Conservation (phyloP, 2,797 vertebrate genomes). For the Perdix hodgsoniae region DNA sequence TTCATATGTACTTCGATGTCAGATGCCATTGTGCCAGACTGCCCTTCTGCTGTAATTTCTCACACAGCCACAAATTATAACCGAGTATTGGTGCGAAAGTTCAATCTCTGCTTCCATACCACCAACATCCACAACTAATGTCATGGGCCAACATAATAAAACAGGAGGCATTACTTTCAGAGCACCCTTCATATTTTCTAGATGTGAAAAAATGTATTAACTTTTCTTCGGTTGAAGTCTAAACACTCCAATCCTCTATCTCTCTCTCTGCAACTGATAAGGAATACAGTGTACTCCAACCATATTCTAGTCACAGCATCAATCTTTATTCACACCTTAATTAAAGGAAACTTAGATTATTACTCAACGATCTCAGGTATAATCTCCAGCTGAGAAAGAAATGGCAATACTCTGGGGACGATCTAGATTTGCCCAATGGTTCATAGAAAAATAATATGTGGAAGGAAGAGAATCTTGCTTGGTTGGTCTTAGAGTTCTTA, state of each 20-base stretch:
- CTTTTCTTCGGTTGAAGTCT: slow-evolving; percentile 19
- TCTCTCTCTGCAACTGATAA: slow-evolving; percentile 54
- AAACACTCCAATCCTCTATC: slow-evolving; percentile 21
- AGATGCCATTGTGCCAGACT: not conserved
- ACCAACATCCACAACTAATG: not conserved
- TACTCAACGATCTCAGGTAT: slow-evolving; percentile 36
- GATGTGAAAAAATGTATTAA: not conserved
- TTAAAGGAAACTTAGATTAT: slow-evolving; percentile 63
- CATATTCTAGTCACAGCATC: slow-evolving; percentile 38
- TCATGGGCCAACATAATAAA: not conserved
- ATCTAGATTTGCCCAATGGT: slow-evolving; percentile 43
- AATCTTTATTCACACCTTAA: slow-evolving; percentile 44
- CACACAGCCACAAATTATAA: not conserved
- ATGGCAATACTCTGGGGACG: slow-evolving; percentile 43
- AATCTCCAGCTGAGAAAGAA: slow-evolving; percentile 62
- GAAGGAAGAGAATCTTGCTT: slow-evolving; percentile 19
- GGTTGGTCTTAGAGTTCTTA: not conserved
- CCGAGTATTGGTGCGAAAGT: not conserved
- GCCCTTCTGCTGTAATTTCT: too few species aligned
- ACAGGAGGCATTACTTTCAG: not conserved
- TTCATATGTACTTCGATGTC: not conserved
- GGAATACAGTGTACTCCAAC: slow-evolving; percentile 39
- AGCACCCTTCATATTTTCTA: not conserved
- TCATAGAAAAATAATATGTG: not conserved
- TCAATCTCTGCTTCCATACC: not conserved